Conservation (phyloP, 2,797 vertebrate genomes). For the Lacerta viridis region DNA sequence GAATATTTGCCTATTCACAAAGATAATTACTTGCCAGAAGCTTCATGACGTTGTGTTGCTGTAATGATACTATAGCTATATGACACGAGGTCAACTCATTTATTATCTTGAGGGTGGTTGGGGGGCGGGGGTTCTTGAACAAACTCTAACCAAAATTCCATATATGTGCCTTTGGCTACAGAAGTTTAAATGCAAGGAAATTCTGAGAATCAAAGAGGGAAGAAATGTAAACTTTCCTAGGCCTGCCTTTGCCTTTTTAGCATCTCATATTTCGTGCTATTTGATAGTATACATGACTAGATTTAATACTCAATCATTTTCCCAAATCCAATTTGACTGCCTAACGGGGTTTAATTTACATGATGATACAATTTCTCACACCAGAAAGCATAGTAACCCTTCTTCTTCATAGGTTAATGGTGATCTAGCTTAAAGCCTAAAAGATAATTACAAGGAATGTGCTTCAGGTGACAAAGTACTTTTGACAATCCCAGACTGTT, state of each 20-base stretch:
- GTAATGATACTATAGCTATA: conserved; percentile 64
- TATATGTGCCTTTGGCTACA: neutral
- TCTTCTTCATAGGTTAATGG: conserved; percentile 82
- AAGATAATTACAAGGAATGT: conserved; percentile 82
- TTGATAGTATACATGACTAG: conserved; percentile 78
- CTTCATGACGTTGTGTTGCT: conserved; percentile 48
- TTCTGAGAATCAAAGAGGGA: conserved; percentile 35
- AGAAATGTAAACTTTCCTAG: conserved; percentile 38
- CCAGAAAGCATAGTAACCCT: conserved; percentile 80
- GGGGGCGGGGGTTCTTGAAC: conserved; percentile 25
- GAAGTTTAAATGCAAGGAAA: conserved; percentile 5
- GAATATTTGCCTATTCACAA: conserved; percentile 6
- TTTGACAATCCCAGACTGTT: conserved; percentile 78
- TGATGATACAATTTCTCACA: conserved; percentile 82
- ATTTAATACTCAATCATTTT: conserved; percentile 77
- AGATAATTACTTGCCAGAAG: conserved; percentile 71
- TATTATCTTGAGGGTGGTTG: conserved; percentile 26
- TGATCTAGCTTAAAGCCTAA: conserved; percentile 77
- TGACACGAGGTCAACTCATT: conserved; percentile 65
- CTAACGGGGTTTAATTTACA: conserved; percentile 80
- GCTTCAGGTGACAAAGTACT: conserved; percentile 80
- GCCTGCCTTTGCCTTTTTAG: conserved; percentile 38
- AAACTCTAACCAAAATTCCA: neutral
- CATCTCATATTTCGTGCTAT: conserved; percentile 65
- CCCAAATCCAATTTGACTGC: conserved; percentile 81